These are phyloP conservation scores for Anguilla rostrata DNA, from an alignment of 2,113 vertebrate species.

Conservation along the genomic window DNA sequence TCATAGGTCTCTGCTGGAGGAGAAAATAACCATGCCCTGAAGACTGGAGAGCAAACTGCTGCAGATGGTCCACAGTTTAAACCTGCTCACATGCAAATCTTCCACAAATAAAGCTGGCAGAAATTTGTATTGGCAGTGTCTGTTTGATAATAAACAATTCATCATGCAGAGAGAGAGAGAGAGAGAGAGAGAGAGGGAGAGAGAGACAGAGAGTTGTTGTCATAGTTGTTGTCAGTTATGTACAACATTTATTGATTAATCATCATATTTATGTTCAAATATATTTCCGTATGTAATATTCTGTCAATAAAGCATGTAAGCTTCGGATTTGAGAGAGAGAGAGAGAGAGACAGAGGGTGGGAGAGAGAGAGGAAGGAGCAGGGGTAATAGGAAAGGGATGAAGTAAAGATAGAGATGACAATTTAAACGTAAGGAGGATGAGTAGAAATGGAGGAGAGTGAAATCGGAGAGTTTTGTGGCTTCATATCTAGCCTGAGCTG, in stretches of 20 bases:
- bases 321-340: neutral
- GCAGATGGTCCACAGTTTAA: conserved; percentile 5
- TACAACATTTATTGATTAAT: no score
- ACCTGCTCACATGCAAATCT: conserved; percentile 25
- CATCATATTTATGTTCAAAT: neutral
- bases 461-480: neutral
- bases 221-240: no score
- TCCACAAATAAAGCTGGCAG: conserved; percentile 15
- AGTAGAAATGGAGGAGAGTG: neutral
- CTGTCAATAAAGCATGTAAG: no score
- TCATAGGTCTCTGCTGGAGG: neutral
- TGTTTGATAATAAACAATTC: conserved; percentile 19
- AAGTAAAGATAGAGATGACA: neutral
- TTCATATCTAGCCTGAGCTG: neutral
- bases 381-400: neutral
- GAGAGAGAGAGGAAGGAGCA: neutral
- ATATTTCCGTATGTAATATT: neutral
- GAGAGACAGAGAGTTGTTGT: neutral
- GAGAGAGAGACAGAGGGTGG: no score
- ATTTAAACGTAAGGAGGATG: neutral
- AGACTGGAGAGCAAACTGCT: conserved; percentile 29
- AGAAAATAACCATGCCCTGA: neutral
- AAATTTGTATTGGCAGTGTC: conserved; percentile 5
- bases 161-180: neutral
- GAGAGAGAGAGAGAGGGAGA: neutral